Base-by-base conservation (phyloP, 2,888 invertebrate species). In the Choristoneura rosaceana region DNA sequence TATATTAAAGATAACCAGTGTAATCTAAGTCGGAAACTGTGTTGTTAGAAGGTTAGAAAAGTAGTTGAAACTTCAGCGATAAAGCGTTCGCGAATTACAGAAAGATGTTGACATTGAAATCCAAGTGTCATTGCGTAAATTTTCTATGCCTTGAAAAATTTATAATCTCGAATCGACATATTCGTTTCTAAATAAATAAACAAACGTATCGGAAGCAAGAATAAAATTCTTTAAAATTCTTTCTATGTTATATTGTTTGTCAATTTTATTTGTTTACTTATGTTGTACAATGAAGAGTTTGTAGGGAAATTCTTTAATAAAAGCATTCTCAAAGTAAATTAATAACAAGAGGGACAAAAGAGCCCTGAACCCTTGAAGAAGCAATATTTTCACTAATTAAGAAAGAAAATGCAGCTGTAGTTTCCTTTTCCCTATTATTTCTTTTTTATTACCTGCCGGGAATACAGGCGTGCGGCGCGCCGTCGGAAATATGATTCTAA, bases 381-480 rank as follows among this genome's bases (percentile, higher is more conserved):
- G 8, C 33, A 45, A 47, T 63, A 47, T 63, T 63, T n/a, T 47
- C 17, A 45, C 63, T 45, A 25, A 45, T 43, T 47, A 68, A 68
- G 59, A 12, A 45, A 34, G 59, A 15, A 34, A 47, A 59, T 34
- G 33, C 55, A 58, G 58, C 41, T 43, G 55, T 25, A 55, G 66
- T 66, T 38, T 38, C 52, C 25, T 55, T 65, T 61, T 64, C 64
- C 64, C 12, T 64, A 41, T 66, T 66, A 52, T 38, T 52, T 64
- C 3, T 15, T 62, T 64, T 47, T 64, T 50, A 34, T 50, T 34
- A 34, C 50, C 33, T 33, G 63, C 17, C 15, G 17, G 41, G 9
- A 43, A 47, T 33, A 7, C 43, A 25, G 25, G 25, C 25, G 25
- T 25, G 38, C 43, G 7, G 25, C 63, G 17, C 10, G 15, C 38